These are phyloP conservation scores for Falco punctatus DNA, from an alignment of 2,113 vertebrate species.

Conservation along the genomic window DNA sequence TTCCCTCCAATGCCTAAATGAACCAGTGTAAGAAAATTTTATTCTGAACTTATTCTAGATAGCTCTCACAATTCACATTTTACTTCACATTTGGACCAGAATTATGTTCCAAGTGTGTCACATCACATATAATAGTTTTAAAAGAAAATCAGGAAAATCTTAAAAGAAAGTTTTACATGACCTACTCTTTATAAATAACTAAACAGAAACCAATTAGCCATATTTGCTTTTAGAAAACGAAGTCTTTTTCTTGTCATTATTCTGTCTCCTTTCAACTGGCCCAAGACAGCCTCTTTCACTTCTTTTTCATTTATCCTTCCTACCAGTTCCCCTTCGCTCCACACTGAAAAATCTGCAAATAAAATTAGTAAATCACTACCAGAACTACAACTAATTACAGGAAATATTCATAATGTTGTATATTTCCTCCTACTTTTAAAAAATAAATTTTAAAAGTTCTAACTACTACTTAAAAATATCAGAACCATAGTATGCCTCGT, in stretches of 20 bases:
- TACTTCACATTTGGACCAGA: not conserved
- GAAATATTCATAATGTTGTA: not conserved
- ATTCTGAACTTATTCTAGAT: not conserved
- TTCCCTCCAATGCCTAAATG: not conserved
- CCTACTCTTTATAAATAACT: not conserved
- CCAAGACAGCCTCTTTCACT: not conserved
- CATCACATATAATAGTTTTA: not conserved
- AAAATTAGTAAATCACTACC: not conserved
- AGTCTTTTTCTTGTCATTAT: not conserved
- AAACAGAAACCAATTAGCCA: not conserved
- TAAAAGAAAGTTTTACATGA: not conserved
- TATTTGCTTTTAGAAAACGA: not conserved
- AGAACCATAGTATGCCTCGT: fast-evolving
- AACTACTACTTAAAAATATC: not conserved
- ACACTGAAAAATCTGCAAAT: not conserved
- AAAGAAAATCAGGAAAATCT: not conserved
- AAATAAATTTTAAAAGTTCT: not conserved
- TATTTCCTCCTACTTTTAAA: not conserved
- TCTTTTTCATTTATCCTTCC: not conserved
- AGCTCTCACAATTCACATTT: not conserved
- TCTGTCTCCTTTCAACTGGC: not conserved
- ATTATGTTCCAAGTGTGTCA: not conserved
- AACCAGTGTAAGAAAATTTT: not conserved
- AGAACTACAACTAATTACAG: not conserved
- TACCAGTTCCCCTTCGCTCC: not conserved